Conservation (phyloP, 2,797 vertebrate species). For the Capromys pilorides region DNA sequence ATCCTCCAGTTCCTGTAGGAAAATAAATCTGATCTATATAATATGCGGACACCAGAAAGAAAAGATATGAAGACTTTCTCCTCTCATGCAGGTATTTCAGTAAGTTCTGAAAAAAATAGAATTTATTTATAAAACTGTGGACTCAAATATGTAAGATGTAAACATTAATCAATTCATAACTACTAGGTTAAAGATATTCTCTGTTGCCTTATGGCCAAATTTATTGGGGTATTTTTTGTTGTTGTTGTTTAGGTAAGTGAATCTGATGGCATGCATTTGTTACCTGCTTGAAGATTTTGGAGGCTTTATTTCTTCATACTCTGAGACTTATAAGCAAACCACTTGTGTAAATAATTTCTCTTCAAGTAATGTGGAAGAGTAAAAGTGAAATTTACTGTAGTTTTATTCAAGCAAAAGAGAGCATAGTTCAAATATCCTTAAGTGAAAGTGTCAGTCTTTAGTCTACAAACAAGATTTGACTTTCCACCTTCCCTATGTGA, state of each 20-base stretch:
- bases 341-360: not conserved
- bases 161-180: not conserved
- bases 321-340: not conserved
- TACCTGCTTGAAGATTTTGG: not conserved
- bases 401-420: not conserved
- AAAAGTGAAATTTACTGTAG: not conserved
- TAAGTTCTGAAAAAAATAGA: not conserved
- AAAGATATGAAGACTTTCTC: not conserved
- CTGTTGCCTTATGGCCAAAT: not conserved
- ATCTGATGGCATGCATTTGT: not conserved
- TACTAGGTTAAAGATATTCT: not conserved
- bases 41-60: not conserved
- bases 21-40: not conserved
- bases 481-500: not conserved
- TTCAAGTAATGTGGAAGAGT: not conserved
- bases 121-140: too few relatives aligned
- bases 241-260: not conserved
- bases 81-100: not conserved
- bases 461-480: not conserved
- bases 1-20: not conserved
- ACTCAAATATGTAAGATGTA: not conserved
- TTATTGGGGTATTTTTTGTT: too few relatives aligned
- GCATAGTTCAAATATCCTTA: not conserved
- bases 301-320: not conserved
- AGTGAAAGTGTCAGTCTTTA: not conserved